phyloP scores from a whole-genome alignment of 2,113 vertebrate genomes.

The Phylloscopus trochilus region DNA sequence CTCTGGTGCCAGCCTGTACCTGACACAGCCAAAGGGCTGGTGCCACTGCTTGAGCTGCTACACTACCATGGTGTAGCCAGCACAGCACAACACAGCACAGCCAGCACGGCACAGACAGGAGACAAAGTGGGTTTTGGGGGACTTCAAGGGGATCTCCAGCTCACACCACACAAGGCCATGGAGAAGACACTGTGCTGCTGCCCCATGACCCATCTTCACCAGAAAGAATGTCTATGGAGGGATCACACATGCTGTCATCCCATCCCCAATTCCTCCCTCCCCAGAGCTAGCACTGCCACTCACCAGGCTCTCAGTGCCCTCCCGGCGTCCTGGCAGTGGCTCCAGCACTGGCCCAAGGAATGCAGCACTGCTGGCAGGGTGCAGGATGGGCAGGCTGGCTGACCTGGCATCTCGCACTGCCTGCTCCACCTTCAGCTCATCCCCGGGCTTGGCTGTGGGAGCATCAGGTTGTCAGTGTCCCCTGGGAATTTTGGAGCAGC shows the following conservation, averaged over 20 bases:
- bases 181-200: background rate
- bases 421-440: conserved; percentile 90
- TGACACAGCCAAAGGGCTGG: background rate
- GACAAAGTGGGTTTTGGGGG: background rate
- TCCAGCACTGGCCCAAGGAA: conserved; percentile 71
- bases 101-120: background rate
- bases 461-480: background rate
- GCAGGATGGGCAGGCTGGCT: conserved; percentile 85
- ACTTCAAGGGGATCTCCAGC: background rate
- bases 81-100: background rate
- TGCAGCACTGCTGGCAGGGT: conserved; percentile 60
- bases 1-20: background rate
- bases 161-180: background rate
- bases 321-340: conserved; percentile 67
- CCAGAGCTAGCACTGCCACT: background rate
- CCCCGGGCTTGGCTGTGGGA: conserved; percentile 81
- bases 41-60: background rate
- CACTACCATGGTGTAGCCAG: fast-evolving
- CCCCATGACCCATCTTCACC: background rate
- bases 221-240: background rate
- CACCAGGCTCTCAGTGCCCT: conserved; percentile 83
- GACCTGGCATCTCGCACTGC: conserved; percentile 82
- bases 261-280: background rate
- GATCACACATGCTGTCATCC: fast-evolving
- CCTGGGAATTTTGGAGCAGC: fast-evolving